phyloP scores from a whole-genome alignment of 2,113 vertebrate genomes.

The Nibea coibor region DNA sequence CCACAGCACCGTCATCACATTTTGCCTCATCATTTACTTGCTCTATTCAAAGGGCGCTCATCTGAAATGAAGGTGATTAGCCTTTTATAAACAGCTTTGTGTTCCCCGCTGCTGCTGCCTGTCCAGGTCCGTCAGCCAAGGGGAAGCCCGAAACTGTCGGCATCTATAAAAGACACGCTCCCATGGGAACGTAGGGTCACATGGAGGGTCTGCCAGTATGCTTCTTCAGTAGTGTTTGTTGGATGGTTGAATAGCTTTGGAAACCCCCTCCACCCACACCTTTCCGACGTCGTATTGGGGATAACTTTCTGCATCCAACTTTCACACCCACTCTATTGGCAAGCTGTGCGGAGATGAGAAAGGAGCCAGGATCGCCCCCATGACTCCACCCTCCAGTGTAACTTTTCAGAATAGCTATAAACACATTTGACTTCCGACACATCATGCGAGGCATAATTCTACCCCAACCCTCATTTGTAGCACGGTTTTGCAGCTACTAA shows the following conservation, averaged over 20 bases:
- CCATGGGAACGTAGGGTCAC: slow-evolving; percentile 65
- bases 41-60: slow-evolving; percentile 69
- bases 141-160: slow-evolving; percentile 22
- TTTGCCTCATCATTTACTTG: slow-evolving; percentile 72
- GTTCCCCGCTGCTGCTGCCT: slow-evolving; percentile 46
- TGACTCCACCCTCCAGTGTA: neutral
- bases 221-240: neutral
- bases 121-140: slow-evolving; percentile 37
- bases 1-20: slow-evolving; percentile 70
- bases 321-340: neutral
- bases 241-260: neutral
- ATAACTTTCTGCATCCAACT: neutral
- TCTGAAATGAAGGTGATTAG: slow-evolving; percentile 83
- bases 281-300: no score
- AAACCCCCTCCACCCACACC: no score
- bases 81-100: slow-evolving; percentile 69
- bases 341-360: neutral
- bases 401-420: neutral
- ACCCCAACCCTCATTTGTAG: slow-evolving; percentile 2
- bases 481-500: slow-evolving; percentile 12
- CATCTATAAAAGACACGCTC: slow-evolving; percentile 39
- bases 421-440: neutral
- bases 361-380: neutral
- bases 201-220: neutral
- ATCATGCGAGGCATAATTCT: neutral